A percentile compares a stretch with the other conserved stretches of the same genome.
These are phyloP conservation scores for Penaeus japonicus DNA, from an alignment of 1,140 invertebrate species.

Conservation along the genomic window DNA sequence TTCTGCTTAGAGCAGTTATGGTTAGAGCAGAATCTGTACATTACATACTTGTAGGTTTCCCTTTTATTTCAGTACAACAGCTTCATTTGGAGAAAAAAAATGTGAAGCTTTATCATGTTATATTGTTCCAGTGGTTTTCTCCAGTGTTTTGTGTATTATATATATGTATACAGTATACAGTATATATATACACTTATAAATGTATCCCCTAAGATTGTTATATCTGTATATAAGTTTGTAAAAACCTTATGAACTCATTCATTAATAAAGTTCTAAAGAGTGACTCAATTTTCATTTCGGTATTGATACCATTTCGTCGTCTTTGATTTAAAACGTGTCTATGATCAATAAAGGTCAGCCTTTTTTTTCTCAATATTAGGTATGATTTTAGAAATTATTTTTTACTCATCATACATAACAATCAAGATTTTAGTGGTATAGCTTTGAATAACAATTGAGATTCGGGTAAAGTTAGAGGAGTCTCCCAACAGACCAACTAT, in stretches of 20 bases:
- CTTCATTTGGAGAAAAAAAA: neutral
- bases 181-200: neutral
- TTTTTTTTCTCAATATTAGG: too few relatives aligned
- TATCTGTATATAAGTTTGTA: constrained; percentile 16
- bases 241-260: neutral
- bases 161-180: constrained; percentile 1
- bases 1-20: too few relatives aligned
- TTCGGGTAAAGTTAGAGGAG: too few relatives aligned
- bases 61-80: neutral
- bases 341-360: too few relatives aligned
- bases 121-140: constrained; percentile 9
- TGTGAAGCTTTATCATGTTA: neutral
- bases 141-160: neutral
- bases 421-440: too few relatives aligned
- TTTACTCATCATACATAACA: too few relatives aligned
- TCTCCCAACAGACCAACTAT: too few relatives aligned
- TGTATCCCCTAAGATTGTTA: neutral
- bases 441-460: too few relatives aligned
- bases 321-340: too few relatives aligned
- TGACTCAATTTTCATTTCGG: neutral
- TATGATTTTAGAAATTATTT: too few relatives aligned
- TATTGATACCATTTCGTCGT: neutral
- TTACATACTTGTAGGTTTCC: too few relatives aligned
- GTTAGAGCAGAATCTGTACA: too few relatives aligned
- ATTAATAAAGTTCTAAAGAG: neutral